A percentile compares a stretch with the other conserved stretches of the same genome.
These are phyloP conservation scores for Bradypodion ventrale DNA, from an alignment of 2,797 vertebrate species.

Conservation along the genomic window DNA sequence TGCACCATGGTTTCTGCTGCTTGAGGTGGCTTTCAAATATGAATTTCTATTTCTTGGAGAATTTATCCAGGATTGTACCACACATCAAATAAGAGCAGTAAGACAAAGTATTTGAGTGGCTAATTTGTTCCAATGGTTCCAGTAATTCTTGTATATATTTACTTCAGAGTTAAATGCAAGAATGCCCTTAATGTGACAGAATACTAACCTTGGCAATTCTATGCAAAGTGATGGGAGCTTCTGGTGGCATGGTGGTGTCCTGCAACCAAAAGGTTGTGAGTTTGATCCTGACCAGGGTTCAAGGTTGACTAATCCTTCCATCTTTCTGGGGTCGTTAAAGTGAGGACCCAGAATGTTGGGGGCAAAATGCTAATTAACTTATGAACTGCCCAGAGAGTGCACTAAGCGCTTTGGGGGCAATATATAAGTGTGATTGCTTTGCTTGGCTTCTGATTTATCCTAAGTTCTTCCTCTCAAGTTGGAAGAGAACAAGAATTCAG, in stretches of 20 bases:
- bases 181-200: not conserved
- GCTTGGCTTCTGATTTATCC: not conserved
- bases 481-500: not conserved
- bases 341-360: no score
- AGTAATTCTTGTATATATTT: not conserved
- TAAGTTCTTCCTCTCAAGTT: not conserved
- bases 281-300: no score
- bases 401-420: no score
- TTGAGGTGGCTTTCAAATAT: not conserved
- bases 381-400: no score
- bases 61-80: not conserved
- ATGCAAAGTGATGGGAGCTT: not conserved
- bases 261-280: no score
- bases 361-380: no score
- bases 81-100: not conserved
- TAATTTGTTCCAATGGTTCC: not conserved
- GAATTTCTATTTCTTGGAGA: not conserved
- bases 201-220: not conserved
- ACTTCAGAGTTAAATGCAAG: not conserved
- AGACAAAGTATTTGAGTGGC: not conserved
- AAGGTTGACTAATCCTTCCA: no score
- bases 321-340: no score
- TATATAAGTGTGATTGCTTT: no score
- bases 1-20: not conserved
- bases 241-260: no score